Conservation (phyloP, 1,140 invertebrate species). For the Metopolophium dirhodum region DNA sequence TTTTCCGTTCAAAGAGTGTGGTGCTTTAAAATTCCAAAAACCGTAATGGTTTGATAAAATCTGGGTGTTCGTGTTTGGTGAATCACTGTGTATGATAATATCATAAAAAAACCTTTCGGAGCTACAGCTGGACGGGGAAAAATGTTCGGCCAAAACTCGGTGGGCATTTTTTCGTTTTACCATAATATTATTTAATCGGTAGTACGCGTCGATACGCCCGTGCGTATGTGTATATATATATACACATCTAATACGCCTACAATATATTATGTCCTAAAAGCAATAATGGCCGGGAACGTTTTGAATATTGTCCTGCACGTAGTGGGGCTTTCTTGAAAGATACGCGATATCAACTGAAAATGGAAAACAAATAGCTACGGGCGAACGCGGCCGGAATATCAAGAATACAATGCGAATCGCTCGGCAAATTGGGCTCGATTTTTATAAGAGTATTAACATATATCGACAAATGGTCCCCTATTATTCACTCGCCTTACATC, state of each 20-base stretch:
- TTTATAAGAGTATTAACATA: slow-evolving; percentile 1
- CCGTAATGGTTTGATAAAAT: no score
- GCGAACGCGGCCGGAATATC: slow-evolving; percentile 3
- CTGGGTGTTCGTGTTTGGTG: no score
- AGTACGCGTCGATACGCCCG: background rate
- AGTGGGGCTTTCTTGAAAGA: background rate
- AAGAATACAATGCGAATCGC: background rate
- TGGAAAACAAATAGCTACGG: slow-evolving; percentile 8
- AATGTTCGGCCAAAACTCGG: background rate
- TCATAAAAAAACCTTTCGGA: background rate
- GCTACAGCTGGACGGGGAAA: background rate
- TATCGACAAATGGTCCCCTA: background rate
- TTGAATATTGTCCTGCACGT: background rate
- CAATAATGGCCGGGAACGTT: background rate
- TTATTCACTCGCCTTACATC: background rate
- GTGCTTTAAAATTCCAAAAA: background rate
- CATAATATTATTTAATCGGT: background rate
- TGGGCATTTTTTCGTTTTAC: no score
- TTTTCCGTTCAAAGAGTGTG: background rate
- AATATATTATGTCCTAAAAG: background rate
- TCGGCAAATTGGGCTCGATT: background rate
- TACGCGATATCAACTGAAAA: background rate
- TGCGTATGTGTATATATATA: background rate
- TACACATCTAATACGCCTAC: background rate
- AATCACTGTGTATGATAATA: no score